Base-by-base conservation (phyloP, 2,797 vertebrate genomes). In the Leptoclinus maculatus region DNA sequence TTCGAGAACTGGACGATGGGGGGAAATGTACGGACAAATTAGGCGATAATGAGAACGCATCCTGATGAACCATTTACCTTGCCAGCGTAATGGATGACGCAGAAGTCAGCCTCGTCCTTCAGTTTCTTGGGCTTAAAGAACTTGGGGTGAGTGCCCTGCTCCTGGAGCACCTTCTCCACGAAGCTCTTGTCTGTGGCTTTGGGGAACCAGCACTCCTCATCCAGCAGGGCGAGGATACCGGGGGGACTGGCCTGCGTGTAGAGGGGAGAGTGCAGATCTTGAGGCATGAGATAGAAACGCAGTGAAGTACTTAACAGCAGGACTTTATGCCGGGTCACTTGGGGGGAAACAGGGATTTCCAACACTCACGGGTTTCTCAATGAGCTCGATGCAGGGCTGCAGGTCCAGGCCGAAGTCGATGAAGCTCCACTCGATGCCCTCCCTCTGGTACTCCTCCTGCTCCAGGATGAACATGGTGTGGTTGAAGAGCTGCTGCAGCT, bases 381-480 rank as follows among this genome's bases (percentile, higher is more conserved):
- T 99, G 67, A 99, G 96, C 71, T 99, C 98, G 16, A 99, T 99
- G 93, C 98, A 99, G 19, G 98, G 98, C 94, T 99, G 98, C 86
- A 99, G 95, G 74, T 99, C 98, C 1, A 99, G 94, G 54, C 98
- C 98, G 0, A 99, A 99, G 90, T 99, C 98, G 23, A 99, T 99
- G 94, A 99, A 99, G 92, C 97, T 99, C 98, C 98, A 99, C 94
- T 99, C 98, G 21, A 99, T 99, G 78, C 98, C 98, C 91, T 99
- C 98, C 0, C 98, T 95, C 90, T 99, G 98, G 89, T 99, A 99
- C 79, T 99, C 98, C 89, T 99, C 98, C 91, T 99, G 98, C 95
- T 99, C 98, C 93, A 99, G 96, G 92, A 99, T 96, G 92, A 99
- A 99, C 98, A 99, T 99, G 65, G 98, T 99, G 94, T 99, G 98